A percentile compares a stretch with the other conserved stretches of the same genome.
phyloP scores from a whole-genome alignment of 1,140 invertebrate genomes.

The Spodoptera litura region DNA sequence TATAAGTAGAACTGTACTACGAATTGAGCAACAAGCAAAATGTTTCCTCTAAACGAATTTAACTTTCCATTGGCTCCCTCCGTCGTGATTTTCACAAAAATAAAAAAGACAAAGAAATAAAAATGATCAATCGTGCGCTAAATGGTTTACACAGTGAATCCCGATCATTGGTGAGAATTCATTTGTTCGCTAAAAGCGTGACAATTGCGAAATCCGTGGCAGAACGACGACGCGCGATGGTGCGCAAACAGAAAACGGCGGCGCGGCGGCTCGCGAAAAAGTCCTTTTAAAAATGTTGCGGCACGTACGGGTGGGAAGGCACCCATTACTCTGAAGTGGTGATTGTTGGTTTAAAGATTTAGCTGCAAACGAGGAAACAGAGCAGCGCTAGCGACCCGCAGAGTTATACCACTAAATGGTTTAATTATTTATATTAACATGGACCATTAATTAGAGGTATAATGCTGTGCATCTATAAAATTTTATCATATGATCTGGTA shows the following conservation, averaged over 20 bases:
- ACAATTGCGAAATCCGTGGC: conserved; percentile 71
- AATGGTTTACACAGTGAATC: conserved; percentile 78
- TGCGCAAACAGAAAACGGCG: conserved; percentile 76
- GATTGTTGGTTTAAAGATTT: conserved; percentile 81
- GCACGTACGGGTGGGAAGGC: conserved; percentile 80
- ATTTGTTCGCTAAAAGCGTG: conserved; percentile 82
- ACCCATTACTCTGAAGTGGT: conserved; percentile 80
- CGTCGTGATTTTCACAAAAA: not conserved
- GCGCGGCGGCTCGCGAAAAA: conserved; percentile 81
- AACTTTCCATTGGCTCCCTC: not conserved
- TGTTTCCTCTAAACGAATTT: not conserved
- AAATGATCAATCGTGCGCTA: conserved; percentile 63
- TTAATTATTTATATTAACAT: too few relatives aligned
- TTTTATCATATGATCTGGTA: too few relatives aligned
- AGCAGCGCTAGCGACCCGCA: not conserved
- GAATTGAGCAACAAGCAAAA: too few relatives aligned
- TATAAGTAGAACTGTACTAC: too few relatives aligned
- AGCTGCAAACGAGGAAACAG: conserved; percentile 59
- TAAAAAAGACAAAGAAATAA: conserved; percentile 50
- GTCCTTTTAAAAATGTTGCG: conserved; percentile 85
- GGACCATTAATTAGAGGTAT: too few relatives aligned
- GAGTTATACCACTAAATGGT: conserved; percentile 1
- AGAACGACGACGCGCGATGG: conserved; percentile 51
- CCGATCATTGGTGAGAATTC: conserved; percentile 79
- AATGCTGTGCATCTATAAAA: too few relatives aligned